Conservation (phyloP, 1,140 invertebrate species). For the Triops cancriformis region DNA sequence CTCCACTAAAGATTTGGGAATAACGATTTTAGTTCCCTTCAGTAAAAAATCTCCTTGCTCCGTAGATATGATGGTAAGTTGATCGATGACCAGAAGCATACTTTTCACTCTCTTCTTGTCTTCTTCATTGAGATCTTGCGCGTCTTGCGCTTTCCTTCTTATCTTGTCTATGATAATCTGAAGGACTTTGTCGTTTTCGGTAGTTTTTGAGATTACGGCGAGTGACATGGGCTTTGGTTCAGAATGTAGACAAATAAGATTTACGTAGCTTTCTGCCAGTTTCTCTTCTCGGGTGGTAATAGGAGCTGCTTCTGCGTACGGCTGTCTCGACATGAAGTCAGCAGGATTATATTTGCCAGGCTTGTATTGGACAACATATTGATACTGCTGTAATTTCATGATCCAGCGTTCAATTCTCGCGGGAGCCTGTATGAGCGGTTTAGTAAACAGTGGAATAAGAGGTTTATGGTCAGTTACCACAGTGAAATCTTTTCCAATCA, state of each 20-base stretch:
- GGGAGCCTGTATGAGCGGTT: constrained; percentile 37
- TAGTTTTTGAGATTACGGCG: not conserved
- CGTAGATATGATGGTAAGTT: constrained; percentile 4
- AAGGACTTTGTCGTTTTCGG: constrained; percentile 3
- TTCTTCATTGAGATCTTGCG: not conserved
- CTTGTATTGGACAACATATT: no score
- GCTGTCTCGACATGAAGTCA: constrained; percentile 31
- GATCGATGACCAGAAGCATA: not conserved
- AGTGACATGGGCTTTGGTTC: not conserved
- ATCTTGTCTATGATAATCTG: not conserved
- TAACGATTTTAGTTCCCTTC: constrained; percentile 28
- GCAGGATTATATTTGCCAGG: no score
- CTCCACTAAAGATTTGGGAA: constrained; percentile 30
- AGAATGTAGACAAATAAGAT: constrained; percentile 26
- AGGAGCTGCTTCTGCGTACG: constrained; percentile 26
- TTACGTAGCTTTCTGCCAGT: no score
- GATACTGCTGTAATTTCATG: no score
- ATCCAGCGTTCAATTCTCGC: constrained; percentile 41
- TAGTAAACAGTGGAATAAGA: constrained; percentile 38
- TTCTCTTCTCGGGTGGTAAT: constrained; percentile 28
- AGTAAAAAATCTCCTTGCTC: constrained; percentile 6
- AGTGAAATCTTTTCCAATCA: constrained; percentile 36
- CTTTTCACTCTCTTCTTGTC: not conserved
- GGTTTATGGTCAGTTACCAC: constrained; percentile 40
- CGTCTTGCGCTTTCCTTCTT: not conserved